Evolutionary conservation across 2,888 invertebrate genomes (phyloP).

Genomic region (Brenthis daphne): DNA sequence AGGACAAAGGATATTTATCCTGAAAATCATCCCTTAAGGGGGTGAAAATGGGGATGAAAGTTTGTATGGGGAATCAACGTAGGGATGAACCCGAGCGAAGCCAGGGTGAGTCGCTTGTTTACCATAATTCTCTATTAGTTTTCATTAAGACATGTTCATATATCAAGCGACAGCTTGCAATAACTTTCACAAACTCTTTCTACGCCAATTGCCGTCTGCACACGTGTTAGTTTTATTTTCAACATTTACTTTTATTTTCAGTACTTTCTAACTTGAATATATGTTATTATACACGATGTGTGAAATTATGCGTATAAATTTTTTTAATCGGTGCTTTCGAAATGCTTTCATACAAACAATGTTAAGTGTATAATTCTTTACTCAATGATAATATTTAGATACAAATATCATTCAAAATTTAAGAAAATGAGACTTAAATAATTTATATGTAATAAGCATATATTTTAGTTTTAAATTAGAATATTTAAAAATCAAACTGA

Average conservation of each 20-base stretch:
- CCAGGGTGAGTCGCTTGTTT: neutral
- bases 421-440: neutral
- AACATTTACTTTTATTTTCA: constrained; percentile 21
- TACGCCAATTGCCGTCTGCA: neutral
- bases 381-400: too few species aligned
- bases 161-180: constrained; percentile 26
- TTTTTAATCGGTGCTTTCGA: too few species aligned
- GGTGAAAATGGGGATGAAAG: too few species aligned
- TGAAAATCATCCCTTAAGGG: too few species aligned
- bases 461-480: too few species aligned
- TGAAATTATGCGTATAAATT: neutral
- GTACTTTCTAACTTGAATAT: constrained; percentile 20
- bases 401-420: too few species aligned
- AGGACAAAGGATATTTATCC: too few species aligned
- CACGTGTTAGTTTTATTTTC: constrained; percentile 19
- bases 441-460: neutral
- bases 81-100: too few species aligned
- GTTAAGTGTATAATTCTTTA: too few species aligned
- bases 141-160: constrained; percentile 13
- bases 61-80: too few species aligned
- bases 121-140: neutral
- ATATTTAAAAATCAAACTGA: too few species aligned
- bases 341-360: too few species aligned
- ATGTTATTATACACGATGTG: neutral
- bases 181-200: constrained; percentile 30